These are phyloP conservation scores for Vimba vimba DNA, from an alignment of 2,113 vertebrate species.

Conservation along the genomic window DNA sequence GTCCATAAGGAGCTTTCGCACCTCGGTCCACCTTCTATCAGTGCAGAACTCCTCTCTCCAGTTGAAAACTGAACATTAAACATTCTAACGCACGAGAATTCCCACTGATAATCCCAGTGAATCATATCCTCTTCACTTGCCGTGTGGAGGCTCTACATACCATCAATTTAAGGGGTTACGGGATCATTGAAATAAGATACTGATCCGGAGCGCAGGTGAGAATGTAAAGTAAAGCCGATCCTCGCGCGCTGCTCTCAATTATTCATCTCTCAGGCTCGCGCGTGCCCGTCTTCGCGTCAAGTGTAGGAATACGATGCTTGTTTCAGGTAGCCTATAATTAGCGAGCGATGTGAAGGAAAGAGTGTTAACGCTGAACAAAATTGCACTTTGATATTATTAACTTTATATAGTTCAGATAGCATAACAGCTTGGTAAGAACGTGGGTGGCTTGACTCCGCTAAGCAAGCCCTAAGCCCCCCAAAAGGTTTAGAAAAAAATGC, in stretches of 20 bases:
- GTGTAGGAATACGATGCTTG: neutral
- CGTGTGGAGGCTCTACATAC: constrained; percentile 3
- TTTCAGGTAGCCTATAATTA: neutral
- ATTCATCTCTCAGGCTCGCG: constrained; percentile 60
- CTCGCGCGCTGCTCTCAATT: constrained; percentile 63
- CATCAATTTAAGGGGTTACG: constrained; percentile 48
- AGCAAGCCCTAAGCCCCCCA: neutral
- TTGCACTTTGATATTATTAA: neutral
- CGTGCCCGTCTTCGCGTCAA: constrained; percentile 9
- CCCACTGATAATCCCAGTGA: neutral
- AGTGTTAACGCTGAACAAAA: neutral
- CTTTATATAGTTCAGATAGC: neutral
- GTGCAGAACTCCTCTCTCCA: neutral
- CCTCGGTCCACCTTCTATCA: neutral
- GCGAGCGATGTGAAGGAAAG: neutral
- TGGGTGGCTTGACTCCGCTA: neutral
- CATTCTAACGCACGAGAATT: neutral
- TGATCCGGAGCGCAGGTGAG: constrained; percentile 46
- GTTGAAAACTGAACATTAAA: neutral
- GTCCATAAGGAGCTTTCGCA: neutral
- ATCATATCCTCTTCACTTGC: neutral
- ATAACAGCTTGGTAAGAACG: neutral
- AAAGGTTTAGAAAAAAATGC: neutral
- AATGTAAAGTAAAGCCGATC: constrained; percentile 47
- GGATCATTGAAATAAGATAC: constrained; percentile 72